Evolutionary conservation across 2,797 vertebrate genomes (phyloP).

Genomic region (Perodicticus potto): DNA sequence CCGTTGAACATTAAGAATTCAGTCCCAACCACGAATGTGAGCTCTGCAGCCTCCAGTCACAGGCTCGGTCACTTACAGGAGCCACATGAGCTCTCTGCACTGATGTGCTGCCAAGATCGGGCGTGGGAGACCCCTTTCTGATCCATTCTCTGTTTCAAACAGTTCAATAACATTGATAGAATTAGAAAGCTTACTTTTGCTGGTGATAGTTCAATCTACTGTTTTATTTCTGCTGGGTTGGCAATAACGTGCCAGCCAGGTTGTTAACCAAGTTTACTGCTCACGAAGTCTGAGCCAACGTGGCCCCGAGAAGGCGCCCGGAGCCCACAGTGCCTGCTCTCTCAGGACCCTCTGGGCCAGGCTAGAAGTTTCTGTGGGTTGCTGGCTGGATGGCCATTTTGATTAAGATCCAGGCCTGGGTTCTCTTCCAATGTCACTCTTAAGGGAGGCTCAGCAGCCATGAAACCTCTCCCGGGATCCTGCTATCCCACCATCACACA

Average conservation of each 20-base stretch:
- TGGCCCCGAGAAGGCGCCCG: background rate
- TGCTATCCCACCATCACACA: slow-evolving; percentile 66
- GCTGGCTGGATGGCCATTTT: slow-evolving; percentile 65
- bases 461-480: slow-evolving; percentile 68
- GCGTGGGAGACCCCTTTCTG: background rate
- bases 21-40: background rate
- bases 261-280: slow-evolving; percentile 75
- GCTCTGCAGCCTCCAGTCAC: background rate
- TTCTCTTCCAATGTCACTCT: slow-evolving; percentile 70
- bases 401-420: slow-evolving; percentile 56
- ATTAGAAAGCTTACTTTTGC: slow-evolving; percentile 68
- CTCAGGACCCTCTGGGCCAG: background rate
- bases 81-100: background rate
- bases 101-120: background rate
- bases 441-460: slow-evolving; percentile 40
- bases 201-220: slow-evolving; percentile 33
- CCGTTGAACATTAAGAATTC: slow-evolving; percentile 46
- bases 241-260: slow-evolving; percentile 36
- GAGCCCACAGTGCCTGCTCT: background rate
- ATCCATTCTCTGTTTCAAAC: slow-evolving; percentile 27
- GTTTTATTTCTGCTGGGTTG: slow-evolving; percentile 74
- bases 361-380: slow-evolving; percentile 44
- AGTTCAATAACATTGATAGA: slow-evolving; percentile 58
- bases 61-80: background rate
- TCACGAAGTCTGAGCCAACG: slow-evolving; percentile 14